Conservation (phyloP, 92 coral and sea anemone genomes). For the Porites evermanni region DNA sequence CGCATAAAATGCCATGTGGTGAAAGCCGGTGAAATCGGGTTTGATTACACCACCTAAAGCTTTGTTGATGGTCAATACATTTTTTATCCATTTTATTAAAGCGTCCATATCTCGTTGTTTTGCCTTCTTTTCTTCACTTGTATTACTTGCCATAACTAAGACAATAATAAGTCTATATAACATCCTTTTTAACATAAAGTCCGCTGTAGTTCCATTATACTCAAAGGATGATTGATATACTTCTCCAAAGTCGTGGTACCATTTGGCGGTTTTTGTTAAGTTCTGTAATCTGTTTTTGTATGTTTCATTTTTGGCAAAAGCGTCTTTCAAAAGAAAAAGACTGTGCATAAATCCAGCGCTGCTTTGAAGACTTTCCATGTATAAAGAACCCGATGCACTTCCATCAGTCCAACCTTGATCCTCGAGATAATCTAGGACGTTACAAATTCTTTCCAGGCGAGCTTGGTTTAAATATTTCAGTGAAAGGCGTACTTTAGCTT, state of each 20-base stretch:
- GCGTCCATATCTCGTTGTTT: slow-evolving; percentile 67
- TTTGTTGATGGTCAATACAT: slow-evolving; percentile 65
- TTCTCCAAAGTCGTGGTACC: slow-evolving; percentile 82
- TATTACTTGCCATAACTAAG: slow-evolving; percentile 50
- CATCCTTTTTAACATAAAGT: slow-evolving; percentile 70
- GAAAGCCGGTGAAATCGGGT: slow-evolving; percentile 80
- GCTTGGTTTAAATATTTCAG: neutral
- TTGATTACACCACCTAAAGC: slow-evolving; percentile 73
- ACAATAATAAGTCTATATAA: slow-evolving; percentile 63
- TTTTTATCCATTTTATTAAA: slow-evolving; percentile 68
- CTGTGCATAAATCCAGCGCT: slow-evolving; percentile 68
- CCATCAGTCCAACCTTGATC: slow-evolving; percentile 82
- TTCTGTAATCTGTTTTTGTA: slow-evolving; percentile 20
- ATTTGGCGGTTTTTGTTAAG: slow-evolving; percentile 57
- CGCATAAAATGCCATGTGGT: slow-evolving; percentile 75
- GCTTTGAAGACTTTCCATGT: slow-evolving; percentile 53
- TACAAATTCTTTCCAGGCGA: slow-evolving; percentile 20
- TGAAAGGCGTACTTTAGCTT: neutral
- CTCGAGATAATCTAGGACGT: slow-evolving; percentile 9
- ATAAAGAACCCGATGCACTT: slow-evolving; percentile 69
- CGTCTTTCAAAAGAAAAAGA: slow-evolving; percentile 52
- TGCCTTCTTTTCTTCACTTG: slow-evolving; percentile 37
- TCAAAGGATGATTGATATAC: slow-evolving; percentile 65
- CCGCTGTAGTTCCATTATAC: slow-evolving; percentile 79
- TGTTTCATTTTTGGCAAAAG: slow-evolving; percentile 29